phyloP scores from a whole-genome alignment of 2,113 vertebrate genomes.

The Macaca mulatta region DNA sequence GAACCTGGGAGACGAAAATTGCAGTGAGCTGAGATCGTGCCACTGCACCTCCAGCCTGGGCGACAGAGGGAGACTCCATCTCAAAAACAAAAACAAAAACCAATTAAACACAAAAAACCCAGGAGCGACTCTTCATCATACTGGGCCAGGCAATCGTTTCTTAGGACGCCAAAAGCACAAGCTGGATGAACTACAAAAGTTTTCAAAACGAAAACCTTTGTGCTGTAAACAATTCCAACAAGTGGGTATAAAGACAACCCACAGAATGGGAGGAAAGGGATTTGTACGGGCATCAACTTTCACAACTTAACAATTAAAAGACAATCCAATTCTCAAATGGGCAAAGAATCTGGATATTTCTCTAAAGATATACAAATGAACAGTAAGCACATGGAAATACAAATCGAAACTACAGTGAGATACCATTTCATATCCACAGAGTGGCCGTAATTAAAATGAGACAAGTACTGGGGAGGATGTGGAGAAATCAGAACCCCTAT shows the following conservation, averaged over 20 bases:
- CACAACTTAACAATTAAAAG: background rate
- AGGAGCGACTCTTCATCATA: background rate
- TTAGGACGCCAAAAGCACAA: background rate
- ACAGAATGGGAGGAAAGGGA: background rate
- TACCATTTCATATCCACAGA: background rate
- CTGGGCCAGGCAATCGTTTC: background rate
- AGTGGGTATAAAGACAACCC: background rate
- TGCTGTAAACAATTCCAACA: background rate
- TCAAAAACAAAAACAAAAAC: no score
- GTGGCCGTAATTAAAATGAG: background rate
- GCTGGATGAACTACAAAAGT: background rate
- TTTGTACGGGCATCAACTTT: background rate
- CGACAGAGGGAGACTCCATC: no score
- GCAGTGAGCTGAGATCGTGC: no score
- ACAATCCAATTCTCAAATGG: background rate
- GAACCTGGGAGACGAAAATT: no score
- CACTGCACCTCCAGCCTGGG: no score
- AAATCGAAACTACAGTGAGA: background rate
- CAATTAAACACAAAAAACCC: background rate
- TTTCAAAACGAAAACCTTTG: background rate
- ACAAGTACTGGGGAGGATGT: background rate
- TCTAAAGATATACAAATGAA: background rate
- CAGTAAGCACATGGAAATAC: background rate
- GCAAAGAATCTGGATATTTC: background rate
- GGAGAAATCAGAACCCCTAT: background rate